A percentile compares a stretch with the other conserved stretches of the same genome.
Evolutionary conservation across 2,113 vertebrate species (phyloP).

Genomic region (Theropithecus gelada): DNA sequence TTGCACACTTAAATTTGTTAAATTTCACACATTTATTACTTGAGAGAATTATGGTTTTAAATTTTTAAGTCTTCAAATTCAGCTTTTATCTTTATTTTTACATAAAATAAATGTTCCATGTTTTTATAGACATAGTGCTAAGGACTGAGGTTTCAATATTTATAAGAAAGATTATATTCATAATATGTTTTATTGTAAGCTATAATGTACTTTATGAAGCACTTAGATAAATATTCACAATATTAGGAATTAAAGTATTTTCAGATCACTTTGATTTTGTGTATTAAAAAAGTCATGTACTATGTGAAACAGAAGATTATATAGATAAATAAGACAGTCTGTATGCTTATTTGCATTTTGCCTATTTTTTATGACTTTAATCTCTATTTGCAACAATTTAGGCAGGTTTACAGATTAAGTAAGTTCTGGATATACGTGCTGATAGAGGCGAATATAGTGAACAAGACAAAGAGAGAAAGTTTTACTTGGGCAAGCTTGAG

Average conservation of each 20-base stretch:
- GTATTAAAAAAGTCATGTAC: neutral
- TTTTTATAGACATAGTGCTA: neutral
- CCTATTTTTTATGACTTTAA: neutral
- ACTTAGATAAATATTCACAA: neutral
- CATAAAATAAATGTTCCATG: neutral
- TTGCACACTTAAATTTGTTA: neutral
- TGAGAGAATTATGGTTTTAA: neutral
- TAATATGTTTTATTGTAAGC: neutral
- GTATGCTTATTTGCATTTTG: neutral
- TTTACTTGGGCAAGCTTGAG: neutral
- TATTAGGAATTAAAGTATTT: neutral
- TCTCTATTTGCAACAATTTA: neutral
- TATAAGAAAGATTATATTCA: neutral
- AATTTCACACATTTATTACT: neutral
- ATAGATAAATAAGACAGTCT: neutral
- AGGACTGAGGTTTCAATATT: neutral
- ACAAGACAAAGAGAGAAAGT: neutral
- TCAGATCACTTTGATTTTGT: neutral
- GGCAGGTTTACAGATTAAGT: neutral
- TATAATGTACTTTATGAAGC: neutral
- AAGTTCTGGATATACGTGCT: neutral
- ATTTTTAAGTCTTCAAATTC: constrained; percentile 18
- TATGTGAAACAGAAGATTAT: neutral
- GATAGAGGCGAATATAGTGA: neutral
- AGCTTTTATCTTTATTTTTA: neutral